Percentiles rank a stretch among this genome's conserved stretches.
phyloP scores from a whole-genome alignment of 1,140 invertebrate species.

The Ceratina calcarata region DNA sequence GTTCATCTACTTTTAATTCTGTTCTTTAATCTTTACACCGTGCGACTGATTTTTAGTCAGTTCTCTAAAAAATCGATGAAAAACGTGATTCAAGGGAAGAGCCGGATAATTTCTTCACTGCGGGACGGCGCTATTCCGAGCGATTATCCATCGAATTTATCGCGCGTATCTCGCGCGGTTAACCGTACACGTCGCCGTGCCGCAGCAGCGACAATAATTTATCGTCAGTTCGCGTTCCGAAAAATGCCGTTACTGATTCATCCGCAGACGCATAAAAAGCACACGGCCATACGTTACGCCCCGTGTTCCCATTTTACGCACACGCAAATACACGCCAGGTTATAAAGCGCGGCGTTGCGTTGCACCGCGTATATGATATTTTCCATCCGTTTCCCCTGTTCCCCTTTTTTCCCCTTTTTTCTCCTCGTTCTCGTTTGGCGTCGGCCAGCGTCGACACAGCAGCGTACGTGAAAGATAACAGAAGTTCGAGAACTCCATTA shows the following conservation, averaged over 20 bases:
- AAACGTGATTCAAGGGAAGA: slow-evolving; percentile 10
- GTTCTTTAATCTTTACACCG: not conserved
- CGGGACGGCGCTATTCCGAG: slow-evolving; percentile 12
- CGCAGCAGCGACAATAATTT: slow-evolving; percentile 53
- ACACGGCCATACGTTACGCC: slow-evolving; percentile 60
- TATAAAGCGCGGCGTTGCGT: slow-evolving; percentile 24
- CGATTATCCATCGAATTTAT: slow-evolving; percentile 62
- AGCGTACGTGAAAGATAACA: slow-evolving; percentile 26
- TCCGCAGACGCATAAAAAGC: slow-evolving; percentile 61
- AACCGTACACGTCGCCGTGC: slow-evolving; percentile 31
- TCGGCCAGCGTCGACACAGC: not conserved
- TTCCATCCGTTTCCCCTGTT: not conserved
- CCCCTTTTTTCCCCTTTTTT: not conserved
- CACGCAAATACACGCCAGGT: slow-evolving; percentile 31
- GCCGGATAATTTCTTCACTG: slow-evolving; percentile 9
- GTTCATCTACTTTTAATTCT: too few relatives aligned
- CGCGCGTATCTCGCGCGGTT: slow-evolving; percentile 43
- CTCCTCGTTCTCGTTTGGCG: not conserved
- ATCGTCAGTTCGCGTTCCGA: slow-evolving; percentile 62
- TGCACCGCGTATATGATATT: slow-evolving; percentile 21
- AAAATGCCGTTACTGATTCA: slow-evolving; percentile 67
- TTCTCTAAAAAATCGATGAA: not conserved
- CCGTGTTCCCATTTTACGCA: slow-evolving; percentile 42
- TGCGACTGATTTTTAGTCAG: not conserved
- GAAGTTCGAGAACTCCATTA: slow-evolving; percentile 38